phyloP scores from a whole-genome alignment of 2,113 vertebrate species.

The Mastomys natalensis region DNA sequence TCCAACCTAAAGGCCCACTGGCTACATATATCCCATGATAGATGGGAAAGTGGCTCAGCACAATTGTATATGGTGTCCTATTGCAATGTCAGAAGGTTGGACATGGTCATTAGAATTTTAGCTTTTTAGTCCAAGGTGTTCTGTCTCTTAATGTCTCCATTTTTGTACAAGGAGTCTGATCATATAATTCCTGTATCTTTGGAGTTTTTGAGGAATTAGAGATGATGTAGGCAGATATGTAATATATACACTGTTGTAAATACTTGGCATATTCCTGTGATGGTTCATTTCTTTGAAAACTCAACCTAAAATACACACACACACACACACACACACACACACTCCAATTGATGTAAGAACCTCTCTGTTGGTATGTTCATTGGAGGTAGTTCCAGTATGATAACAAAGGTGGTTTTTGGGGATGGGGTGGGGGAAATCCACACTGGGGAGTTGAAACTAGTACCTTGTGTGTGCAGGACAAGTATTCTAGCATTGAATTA shows the following conservation, averaged over 20 bases:
- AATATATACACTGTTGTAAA: no score
- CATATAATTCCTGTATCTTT: no score
- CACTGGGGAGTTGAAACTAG: neutral
- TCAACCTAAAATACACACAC: no score
- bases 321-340: no score
- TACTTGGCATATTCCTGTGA: neutral
- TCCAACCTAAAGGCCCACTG: no score
- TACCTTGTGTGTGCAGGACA: neutral
- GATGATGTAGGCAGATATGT: no score
- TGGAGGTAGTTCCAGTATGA: neutral
- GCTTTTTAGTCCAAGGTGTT: neutral
- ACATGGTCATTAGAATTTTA: neutral
- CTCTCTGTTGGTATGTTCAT: neutral
- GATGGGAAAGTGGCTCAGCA: no score
- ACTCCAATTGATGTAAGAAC: neutral
- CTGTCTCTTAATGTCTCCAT: no score
- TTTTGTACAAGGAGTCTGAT: no score
- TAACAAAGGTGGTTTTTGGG: neutral
- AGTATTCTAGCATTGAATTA: neutral
- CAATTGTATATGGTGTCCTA: neutral
- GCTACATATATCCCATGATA: no score
- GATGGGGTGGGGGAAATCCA: no score
- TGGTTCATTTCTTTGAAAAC: neutral
- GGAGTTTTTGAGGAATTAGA: no score
- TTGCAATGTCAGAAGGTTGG: neutral